phyloP scores from a whole-genome alignment of 2,797 vertebrate species.

The Hapalemur alaotrensis region DNA sequence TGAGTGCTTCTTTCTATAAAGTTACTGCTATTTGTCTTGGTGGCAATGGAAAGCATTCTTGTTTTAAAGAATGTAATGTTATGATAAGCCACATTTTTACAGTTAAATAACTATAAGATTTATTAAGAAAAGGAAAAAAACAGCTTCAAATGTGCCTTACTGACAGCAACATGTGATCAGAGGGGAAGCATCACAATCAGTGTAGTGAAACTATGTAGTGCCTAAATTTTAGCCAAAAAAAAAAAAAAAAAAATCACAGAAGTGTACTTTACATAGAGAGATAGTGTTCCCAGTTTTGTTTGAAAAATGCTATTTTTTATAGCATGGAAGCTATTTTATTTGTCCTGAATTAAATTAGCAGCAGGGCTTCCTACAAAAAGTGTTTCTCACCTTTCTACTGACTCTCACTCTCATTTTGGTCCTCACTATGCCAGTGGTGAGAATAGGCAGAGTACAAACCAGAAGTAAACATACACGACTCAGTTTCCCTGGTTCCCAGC shows the following conservation, averaged over 20 bases:
- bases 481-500: background rate
- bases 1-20: conserved; percentile 27
- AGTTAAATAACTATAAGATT: conserved; percentile 24
- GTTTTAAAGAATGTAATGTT: conserved; percentile 28
- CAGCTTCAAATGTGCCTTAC: background rate
- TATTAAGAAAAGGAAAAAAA: background rate
- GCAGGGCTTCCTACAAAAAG: background rate
- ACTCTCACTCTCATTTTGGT: background rate
- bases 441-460: background rate
- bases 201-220: background rate
- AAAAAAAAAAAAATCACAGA: background rate
- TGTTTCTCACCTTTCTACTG: background rate
- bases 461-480: background rate
- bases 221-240: background rate
- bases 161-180: background rate
- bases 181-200: background rate
- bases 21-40: conserved; percentile 17
- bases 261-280: background rate
- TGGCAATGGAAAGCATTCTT: background rate
- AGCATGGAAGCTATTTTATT: background rate
- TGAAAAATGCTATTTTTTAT: background rate
- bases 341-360: conserved; percentile 1
- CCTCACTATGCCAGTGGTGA: background rate
- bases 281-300: background rate
- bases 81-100: background rate